Evolutionary conservation across 1,140 invertebrate genomes (phyloP).

Genomic region (Drosophila burlai): DNA sequence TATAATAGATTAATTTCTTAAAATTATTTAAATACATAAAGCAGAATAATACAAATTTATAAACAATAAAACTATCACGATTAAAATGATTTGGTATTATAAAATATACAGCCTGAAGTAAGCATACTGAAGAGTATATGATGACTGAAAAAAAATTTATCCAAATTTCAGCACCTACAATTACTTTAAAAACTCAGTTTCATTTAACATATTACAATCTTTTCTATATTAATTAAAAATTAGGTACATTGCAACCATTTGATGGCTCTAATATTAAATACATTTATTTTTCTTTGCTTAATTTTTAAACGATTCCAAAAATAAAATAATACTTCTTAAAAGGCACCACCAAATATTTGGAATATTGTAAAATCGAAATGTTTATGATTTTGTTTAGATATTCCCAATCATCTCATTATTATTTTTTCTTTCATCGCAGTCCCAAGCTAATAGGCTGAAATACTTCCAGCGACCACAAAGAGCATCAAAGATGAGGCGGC

Average conservation of each 20-base stretch:
- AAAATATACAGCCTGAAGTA: too few species aligned
- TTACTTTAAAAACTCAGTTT: too few species aligned
- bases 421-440: conserved; percentile 27
- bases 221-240: neutral
- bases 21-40: too few species aligned
- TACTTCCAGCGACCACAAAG: conserved; percentile 7
- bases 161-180: too few species aligned
- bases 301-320: too few species aligned
- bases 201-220: too few species aligned
- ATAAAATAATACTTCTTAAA: neutral
- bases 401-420: conserved; percentile 7
- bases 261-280: neutral
- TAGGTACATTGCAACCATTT: neutral
- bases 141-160: too few species aligned
- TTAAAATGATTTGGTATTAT: too few species aligned
- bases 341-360: neutral
- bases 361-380: neutral
- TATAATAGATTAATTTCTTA: too few species aligned
- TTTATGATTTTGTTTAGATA: conserved; percentile 2
- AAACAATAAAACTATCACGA: too few species aligned
- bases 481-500: conserved; percentile 36
- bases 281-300: neutral
- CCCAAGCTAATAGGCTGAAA: conserved; percentile 21
- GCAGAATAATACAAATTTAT: too few species aligned
- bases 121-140: too few species aligned